These are phyloP conservation scores for Jaculus jaculus DNA, from an alignment of 2,113 vertebrate species.

Conservation along the genomic window DNA sequence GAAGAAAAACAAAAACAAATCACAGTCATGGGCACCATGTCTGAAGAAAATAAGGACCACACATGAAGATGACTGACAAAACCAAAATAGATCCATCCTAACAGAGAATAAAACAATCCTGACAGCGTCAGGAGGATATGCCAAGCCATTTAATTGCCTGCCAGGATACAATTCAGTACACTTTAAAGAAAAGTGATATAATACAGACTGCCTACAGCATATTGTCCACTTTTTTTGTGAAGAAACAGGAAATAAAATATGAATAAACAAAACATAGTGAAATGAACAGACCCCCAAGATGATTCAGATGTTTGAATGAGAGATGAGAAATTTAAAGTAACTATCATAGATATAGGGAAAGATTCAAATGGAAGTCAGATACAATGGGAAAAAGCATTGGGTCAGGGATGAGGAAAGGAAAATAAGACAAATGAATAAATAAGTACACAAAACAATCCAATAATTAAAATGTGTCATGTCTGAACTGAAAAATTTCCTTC, in stretches of 20 bases:
- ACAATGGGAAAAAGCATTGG: not conserved
- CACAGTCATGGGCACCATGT: not conserved
- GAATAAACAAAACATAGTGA: not conserved
- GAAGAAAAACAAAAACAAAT: not conserved
- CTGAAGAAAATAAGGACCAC: not conserved
- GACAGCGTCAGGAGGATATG: not conserved
- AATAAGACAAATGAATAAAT: not conserved
- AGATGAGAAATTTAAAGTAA: slow-evolving; percentile 29
- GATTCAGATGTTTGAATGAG: not conserved
- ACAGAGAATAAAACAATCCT: not conserved
- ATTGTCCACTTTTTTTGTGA: not conserved
- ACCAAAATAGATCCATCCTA: not conserved
- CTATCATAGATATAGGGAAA: not conserved
- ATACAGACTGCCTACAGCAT: not conserved
- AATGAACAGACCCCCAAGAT: slow-evolving; percentile 13
- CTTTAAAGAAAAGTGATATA: slow-evolving; percentile 48
- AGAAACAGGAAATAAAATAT: not conserved
- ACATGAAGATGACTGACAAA: not conserved
- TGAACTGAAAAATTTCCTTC: not conserved
- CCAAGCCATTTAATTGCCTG: slow-evolving; percentile 32
- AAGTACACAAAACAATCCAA: not conserved
- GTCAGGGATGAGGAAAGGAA: not conserved
- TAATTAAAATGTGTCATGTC: not conserved
- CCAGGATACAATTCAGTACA: slow-evolving; percentile 46
- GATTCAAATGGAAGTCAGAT: not conserved